Conservation (phyloP, 2,888 invertebrate genomes). For the Synergus umbraculus region DNA sequence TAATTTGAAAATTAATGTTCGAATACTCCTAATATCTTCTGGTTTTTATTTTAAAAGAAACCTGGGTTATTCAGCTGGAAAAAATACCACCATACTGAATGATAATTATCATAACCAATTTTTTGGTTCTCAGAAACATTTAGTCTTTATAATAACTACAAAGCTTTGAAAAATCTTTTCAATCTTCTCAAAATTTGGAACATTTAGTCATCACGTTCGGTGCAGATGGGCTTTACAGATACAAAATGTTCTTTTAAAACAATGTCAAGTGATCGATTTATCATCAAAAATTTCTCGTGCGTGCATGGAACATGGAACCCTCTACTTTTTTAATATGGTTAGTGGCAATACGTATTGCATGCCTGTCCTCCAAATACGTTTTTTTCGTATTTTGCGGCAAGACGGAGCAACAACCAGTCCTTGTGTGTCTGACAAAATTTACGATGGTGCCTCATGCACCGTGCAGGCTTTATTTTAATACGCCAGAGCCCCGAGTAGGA, state of each 20-base stretch:
- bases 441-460: slow-evolving; percentile 69
- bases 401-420: slow-evolving; percentile 70
- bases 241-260: slow-evolving; percentile 36
- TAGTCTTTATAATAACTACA: not conserved
- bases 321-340: slow-evolving; percentile 56
- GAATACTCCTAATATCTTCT: not conserved
- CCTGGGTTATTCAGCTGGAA: not conserved
- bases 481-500: slow-evolving; percentile 60
- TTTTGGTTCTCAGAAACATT: not conserved
- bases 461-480: slow-evolving; percentile 73
- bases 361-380: slow-evolving; percentile 68
- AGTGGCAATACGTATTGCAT: slow-evolving; percentile 68
- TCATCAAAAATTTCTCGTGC: slow-evolving; percentile 39
- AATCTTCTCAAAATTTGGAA: not conserved
- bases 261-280: slow-evolving; percentile 38
- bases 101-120: not conserved
- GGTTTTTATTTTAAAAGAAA: not conserved
- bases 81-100: not conserved
- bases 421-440: slow-evolving; percentile 70
- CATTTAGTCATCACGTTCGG: not conserved
- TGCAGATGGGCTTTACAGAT: not conserved
- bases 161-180: not conserved
- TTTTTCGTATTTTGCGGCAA: slow-evolving; percentile 66
- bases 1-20: not conserved
- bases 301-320: slow-evolving; percentile 35